Percentiles rank a stretch among this genome's conserved stretches.
Evolutionary conservation across 2,113 vertebrate genomes (phyloP).

Genomic region (Pollachius pollachius): DNA sequence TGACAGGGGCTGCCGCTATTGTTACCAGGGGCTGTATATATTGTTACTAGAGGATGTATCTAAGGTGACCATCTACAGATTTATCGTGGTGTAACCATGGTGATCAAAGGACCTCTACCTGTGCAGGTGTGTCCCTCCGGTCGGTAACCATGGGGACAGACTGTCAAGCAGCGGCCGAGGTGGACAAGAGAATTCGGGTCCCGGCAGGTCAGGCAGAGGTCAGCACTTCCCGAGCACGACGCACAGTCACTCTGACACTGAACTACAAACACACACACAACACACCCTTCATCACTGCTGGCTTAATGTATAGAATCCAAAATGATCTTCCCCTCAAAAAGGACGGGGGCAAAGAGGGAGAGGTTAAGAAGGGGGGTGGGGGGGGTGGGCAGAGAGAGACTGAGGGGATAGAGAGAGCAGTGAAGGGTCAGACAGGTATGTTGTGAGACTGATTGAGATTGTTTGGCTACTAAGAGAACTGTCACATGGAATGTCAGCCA

Average conservation of each 20-base stretch:
- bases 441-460: not conserved
- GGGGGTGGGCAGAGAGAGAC: too few relatives aligned
- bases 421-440: too few relatives aligned
- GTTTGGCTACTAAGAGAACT: not conserved
- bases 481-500: not conserved
- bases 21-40: too few relatives aligned
- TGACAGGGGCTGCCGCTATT: too few relatives aligned
- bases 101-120: slow-evolving; percentile 30
- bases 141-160: slow-evolving; percentile 52
- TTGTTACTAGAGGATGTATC: too few relatives aligned
- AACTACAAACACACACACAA: slow-evolving; percentile 1
- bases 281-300: not conserved
- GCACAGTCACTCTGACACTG: slow-evolving; percentile 54
- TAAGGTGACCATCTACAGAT: too few relatives aligned
- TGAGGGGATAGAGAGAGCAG: not conserved
- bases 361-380: not conserved
- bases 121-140: slow-evolving; percentile 29
- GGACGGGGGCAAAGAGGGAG: too few relatives aligned
- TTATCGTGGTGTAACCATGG: too few relatives aligned
- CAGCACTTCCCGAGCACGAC: slow-evolving; percentile 37
- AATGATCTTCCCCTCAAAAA: too few relatives aligned
- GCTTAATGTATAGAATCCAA: too few relatives aligned
- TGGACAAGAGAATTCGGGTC: slow-evolving; percentile 52
- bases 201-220: slow-evolving; percentile 57
- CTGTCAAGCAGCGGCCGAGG: slow-evolving; percentile 43